A percentile compares a stretch with the other conserved stretches of the same genome.
Evolutionary conservation across 2,888 invertebrate species (phyloP).

Genomic region (Heliconius hortense): DNA sequence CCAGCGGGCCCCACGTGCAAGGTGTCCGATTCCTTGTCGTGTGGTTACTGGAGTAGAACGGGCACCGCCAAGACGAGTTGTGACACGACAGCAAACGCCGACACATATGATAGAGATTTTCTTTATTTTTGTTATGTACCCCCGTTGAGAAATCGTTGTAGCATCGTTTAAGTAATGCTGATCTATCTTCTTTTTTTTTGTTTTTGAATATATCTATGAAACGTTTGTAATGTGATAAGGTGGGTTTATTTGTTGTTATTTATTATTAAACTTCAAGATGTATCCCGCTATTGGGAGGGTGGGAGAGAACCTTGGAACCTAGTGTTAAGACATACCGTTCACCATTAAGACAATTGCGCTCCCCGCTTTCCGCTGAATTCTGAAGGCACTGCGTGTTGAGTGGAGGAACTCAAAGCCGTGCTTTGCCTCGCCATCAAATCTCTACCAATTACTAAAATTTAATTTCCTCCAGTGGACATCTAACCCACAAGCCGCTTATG

Average conservation of each 20-base stretch:
- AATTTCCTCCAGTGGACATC: no score
- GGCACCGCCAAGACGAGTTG: constrained; percentile 68
- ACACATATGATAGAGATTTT: constrained; percentile 58
- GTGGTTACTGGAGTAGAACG: constrained; percentile 64
- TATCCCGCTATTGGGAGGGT: no score
- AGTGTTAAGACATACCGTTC: no score
- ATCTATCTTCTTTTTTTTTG: not conserved
- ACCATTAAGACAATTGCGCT: no score
- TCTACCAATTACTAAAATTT: no score
- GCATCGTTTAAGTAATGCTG: constrained; percentile 25
- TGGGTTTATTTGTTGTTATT: not conserved
- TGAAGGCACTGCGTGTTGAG: no score
- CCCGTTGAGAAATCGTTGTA: constrained; percentile 34
- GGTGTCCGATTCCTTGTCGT: constrained; percentile 72
- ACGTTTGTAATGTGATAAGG: not conserved
- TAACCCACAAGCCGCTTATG: no score
- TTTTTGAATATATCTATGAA: not conserved
- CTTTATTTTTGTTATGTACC: constrained; percentile 59
- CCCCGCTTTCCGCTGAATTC: no score
- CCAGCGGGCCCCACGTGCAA: constrained; percentile 56
- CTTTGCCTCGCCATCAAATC: no score
- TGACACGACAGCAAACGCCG: constrained; percentile 73
- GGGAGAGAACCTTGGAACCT: no score
- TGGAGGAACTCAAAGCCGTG: no score
- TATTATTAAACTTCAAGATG: no score